A percentile compares a stretch with the other conserved stretches of the same genome.
phyloP scores from a whole-genome alignment of 2,888 invertebrate genomes.

The Anarsia innoxiella region DNA sequence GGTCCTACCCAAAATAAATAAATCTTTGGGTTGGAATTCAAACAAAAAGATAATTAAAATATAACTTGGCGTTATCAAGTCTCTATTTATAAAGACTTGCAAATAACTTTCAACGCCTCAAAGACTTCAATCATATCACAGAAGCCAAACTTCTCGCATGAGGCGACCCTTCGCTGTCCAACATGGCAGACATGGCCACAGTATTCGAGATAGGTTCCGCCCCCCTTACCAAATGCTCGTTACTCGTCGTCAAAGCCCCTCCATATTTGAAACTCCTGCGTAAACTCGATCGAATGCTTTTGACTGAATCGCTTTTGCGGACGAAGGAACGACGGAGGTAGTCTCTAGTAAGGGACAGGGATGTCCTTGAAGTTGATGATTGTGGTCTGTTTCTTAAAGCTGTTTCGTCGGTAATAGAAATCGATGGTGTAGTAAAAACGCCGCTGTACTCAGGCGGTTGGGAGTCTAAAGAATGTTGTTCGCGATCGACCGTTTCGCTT shows the following conservation, averaged over 20 bases:
- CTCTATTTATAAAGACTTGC: too few species aligned
- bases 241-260: conserved; percentile 61
- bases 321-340: conserved; percentile 57
- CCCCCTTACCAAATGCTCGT: conserved; percentile 76
- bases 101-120: background rate
- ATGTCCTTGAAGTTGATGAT: conserved; percentile 44
- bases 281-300: conserved; percentile 58
- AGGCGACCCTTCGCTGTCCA: conserved; percentile 38
- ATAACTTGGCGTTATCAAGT: too few species aligned
- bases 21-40: too few species aligned
- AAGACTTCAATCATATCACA: conserved; percentile 40
- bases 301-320: conserved; percentile 57
- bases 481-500: conserved; percentile 57
- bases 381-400: conserved; percentile 23
- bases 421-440: conserved; percentile 35
- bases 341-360: conserved; percentile 50
- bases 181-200: conserved; percentile 62
- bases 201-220: conserved; percentile 76
- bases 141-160: conserved; percentile 49
- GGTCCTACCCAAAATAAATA: too few species aligned
- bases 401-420: conserved; percentile 52
- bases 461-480: conserved; percentile 23
- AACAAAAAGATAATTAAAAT: too few species aligned
- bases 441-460: conserved; percentile 42
- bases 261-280: conserved; percentile 62